phyloP scores from a whole-genome alignment of 2,113 vertebrate genomes.

The Formicarius rufipectus region DNA sequence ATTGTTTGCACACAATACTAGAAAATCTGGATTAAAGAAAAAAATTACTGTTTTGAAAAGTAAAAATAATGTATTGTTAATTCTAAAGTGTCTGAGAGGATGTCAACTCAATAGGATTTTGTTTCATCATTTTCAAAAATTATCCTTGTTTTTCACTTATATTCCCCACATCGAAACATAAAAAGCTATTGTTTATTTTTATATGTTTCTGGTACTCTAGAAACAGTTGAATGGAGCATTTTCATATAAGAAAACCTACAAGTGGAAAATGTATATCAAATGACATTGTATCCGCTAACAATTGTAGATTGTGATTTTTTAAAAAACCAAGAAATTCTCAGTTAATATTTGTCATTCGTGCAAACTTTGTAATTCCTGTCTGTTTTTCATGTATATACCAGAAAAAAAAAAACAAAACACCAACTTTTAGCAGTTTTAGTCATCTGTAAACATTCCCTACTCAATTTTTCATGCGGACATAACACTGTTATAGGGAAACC shows the following conservation, averaged over 20 bases:
- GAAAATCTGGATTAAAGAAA: neutral
- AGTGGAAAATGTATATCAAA: neutral
- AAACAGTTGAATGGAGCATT: neutral
- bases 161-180: neutral
- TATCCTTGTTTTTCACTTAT: neutral
- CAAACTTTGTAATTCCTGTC: neutral
- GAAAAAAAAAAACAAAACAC: no score
- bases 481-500: rapidly evolving
- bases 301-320: neutral
- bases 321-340: neutral
- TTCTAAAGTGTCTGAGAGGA: neutral
- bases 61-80: neutral
- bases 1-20: neutral
- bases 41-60: neutral
- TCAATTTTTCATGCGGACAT: neutral
- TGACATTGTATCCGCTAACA: neutral
- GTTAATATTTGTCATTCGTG: neutral
- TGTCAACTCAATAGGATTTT: neutral
- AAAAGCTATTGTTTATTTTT: neutral
- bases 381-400: neutral
- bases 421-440: neutral
- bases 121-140: neutral
- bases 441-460: neutral
- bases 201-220: neutral
- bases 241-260: neutral